Base-by-base conservation (phyloP, 2,797 vertebrate species). In the Leucoraja ocellata region DNA sequence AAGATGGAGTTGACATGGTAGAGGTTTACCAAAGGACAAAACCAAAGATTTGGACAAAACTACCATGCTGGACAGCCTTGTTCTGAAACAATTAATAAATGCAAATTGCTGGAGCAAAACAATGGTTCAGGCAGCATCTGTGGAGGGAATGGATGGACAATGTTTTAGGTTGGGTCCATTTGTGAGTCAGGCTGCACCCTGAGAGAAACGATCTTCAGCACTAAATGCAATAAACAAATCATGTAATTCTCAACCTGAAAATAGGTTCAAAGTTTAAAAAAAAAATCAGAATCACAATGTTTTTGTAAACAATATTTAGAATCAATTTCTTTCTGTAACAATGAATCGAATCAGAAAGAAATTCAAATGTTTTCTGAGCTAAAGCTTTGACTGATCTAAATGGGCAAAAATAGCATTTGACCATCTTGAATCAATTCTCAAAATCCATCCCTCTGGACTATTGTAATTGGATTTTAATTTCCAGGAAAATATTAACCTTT, bases 401-500 rank as follows among this genome's bases (percentile, higher is more conserved):
- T 54, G 90, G 21, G 32, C 39, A 92, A 92, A 74, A 28, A 39
- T 39, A 28, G 46, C 21, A 32, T 74, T 73, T 73, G 68, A 39
- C 65, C 73, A 91, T 65, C 32, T 21, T 36, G 88, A 71, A 92
- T 92, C 90, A 92, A 92, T 32, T 90, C 63, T 36, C 63, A 76
- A 92, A 76, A 39, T 76, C 73, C 39, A 76, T 58, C 25, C 71
- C 71, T n/a, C 39, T n/a, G 32, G 39, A 58, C 71, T 1, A 76
- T 76, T 11, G 36, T 39, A 91, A 91, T 91, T 90, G n/a, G 63
- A 39, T n/a, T 91, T 73, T 23, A 74, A 25, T 71, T 65, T 71
- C 71, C 88, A 39, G 65, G 83, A 91, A 91, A 91, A 91, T 91
- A 84, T 84, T 84, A 84, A 84, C 81, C 81, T 68, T 91, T 91